Base-by-base conservation (phyloP, 2,888 invertebrate genomes). In the Caenorhabditis sp. region DNA sequence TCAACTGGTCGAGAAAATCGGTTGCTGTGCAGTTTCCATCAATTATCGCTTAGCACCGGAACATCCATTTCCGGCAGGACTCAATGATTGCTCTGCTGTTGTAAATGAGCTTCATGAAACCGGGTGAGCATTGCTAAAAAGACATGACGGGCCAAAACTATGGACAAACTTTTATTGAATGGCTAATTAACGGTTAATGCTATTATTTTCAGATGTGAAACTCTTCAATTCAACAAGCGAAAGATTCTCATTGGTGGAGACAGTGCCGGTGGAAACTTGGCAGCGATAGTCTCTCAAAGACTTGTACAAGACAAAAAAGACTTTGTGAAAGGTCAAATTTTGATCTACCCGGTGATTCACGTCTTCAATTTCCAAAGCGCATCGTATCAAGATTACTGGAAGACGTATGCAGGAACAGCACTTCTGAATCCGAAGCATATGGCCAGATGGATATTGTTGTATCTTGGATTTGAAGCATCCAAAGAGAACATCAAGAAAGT, bases 301-400 rank as follows among this genome's bases (percentile, higher is more conserved):
- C 52, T 82, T 13, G 59, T 35, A 32, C 37, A 48, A 20, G 50
- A 68, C 8, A 61, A 53, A 22, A 52, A 46, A n/a, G 39, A 65
- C 9, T 15, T 61, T 32, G 58, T 87, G 11, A 63, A 78, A 82
- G 81, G 88, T 61, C 90, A 90, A 81, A 81, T 90, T 22, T 83
- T 90, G 17, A 88, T 90, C 61, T 90, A 90, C 78, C 90, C 90
- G 2, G 88, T 89, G 4, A 84, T 89, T n/a, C 90, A 90, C 72
- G 84, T 89, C 45, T 78, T 90, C 56, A 89, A 89, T 78, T 89
- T 90, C 72, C 79, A 77, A 3, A 77, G 82, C 6, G 79, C 86
- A n/a, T 86, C 87, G 8, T 86, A 85, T 65, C 83, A 84, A 52
- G 79, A 83, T 39, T 86, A 88, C 70, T 84, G 85, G 80, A 71